Percentiles rank a stretch among this genome's conserved stretches.
phyloP scores from a whole-genome alignment of 2,888 invertebrate species.

The Pedicia rivosa region DNA sequence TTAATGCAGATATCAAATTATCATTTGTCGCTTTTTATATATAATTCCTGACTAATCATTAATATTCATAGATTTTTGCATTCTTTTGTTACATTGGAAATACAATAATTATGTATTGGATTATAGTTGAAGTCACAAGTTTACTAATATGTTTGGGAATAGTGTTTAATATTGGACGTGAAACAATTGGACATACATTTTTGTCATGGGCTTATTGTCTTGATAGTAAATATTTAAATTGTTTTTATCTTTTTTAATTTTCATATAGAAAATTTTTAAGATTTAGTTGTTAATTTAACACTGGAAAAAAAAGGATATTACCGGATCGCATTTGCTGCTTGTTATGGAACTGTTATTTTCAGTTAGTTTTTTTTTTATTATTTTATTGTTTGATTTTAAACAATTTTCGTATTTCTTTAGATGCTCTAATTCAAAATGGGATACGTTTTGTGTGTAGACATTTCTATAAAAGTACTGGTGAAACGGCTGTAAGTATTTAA shows the following conservation, averaged over 20 bases:
- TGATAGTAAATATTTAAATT: conserved; percentile 9
- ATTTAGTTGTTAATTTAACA: conserved; percentile 36
- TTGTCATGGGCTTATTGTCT: conserved; percentile 49
- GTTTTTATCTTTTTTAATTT: conserved; percentile 23
- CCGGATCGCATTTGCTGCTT: conserved; percentile 48
- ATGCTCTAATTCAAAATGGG: conserved; percentile 31
- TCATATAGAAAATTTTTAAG: conserved; percentile 10
- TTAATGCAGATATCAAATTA: too few relatives aligned
- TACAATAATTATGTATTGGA: conserved; percentile 39
- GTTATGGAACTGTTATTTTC: conserved; percentile 50
- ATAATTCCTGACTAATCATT: neutral
- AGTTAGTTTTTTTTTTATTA: conserved; percentile 24
- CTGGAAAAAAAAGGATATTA: conserved; percentile 45
- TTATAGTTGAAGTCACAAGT: conserved; percentile 43
- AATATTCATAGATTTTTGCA: conserved; percentile 12
- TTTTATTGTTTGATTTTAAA: neutral
- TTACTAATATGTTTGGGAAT: conserved; percentile 38
- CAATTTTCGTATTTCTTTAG: conserved; percentile 3
- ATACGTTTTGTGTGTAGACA: conserved; percentile 24
- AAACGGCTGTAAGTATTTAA: conserved; percentile 8
- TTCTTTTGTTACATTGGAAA: conserved; percentile 15
- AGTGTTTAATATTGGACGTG: conserved; percentile 36
- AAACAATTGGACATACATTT: conserved; percentile 44
- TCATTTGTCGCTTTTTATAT: too few relatives aligned
- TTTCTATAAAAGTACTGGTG: conserved; percentile 11